A percentile compares a stretch with the other conserved stretches of the same genome.
phyloP scores from a whole-genome alignment of 2,888 invertebrate species.

The Agriopis marginaria region DNA sequence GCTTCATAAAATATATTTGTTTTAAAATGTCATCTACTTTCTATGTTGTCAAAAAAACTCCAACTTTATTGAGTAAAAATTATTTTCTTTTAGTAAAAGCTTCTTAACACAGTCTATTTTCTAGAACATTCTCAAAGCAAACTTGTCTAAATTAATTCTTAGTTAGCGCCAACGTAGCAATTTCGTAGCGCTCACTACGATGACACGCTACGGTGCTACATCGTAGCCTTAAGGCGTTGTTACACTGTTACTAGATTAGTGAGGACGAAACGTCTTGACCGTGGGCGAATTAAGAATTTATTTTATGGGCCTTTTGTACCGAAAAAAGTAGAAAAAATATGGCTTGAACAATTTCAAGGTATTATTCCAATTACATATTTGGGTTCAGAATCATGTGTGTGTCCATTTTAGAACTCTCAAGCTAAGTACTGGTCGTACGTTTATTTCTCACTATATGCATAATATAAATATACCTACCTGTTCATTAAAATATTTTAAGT shows the following conservation, averaged over 20 bases:
- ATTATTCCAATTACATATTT: no score
- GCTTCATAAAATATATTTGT: not conserved
- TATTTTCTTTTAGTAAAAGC: not conserved
- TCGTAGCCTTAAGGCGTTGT: constrained; percentile 68
- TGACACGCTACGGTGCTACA: constrained; percentile 50
- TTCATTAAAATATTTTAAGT: no score
- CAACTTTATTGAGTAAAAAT: not conserved
- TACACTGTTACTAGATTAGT: constrained; percentile 69
- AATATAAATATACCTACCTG: no score
- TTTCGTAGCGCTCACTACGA: constrained; percentile 58
- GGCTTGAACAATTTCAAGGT: no score
- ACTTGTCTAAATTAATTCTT: constrained; percentile 46
- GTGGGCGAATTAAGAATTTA: constrained; percentile 12
- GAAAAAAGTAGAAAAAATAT: not conserved
- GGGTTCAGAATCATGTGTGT: no score
- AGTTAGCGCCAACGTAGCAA: constrained; percentile 45
- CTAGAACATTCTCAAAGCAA: constrained; percentile 29
- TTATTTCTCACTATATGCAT: no score
- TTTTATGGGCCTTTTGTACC: not conserved
- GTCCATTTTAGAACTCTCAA: no score
- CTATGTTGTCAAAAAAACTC: not conserved
- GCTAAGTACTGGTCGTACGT: no score
- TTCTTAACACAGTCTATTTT: constrained; percentile 5
- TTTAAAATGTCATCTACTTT: not conserved
- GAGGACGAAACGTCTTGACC: constrained; percentile 72